Base-by-base conservation (phyloP, 2,888 invertebrate species). In the Omphaloscelis lunosa region DNA sequence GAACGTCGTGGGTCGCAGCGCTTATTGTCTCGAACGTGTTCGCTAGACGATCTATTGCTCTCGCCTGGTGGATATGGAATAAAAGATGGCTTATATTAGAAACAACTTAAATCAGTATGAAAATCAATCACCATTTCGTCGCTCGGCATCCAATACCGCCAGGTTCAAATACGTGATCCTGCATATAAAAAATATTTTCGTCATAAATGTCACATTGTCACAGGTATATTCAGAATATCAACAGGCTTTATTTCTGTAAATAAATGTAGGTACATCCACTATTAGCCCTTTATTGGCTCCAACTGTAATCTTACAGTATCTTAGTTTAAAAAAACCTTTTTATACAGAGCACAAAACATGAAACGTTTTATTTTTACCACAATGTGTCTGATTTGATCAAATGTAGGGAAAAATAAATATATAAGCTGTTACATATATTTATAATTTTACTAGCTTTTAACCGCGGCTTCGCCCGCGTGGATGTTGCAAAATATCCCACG, bases 31-130 rank as follows among this genome's bases (percentile, higher is more conserved):
- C 95, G 82, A 96, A 95, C 0, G 95, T 93, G 4, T 82, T 91
- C 27, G 96, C 95, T 11, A 96, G 84, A 1, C 96, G 91, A 51
- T 96, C 95, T 78, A 96, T 88, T 0, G 96, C 96, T 61, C 93
- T 91, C 0, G 96, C 95, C 96, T 96, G 88, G 17, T 20, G 0
- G 88, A 88, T 29, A 48, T 45, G 71, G 34, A 75, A 61, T 2
- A n/a, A 76, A 48, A 67, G 0, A 41, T 53, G 1, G 17, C 1
- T n/a, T 1, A 15, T 2, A 29, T 29, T 51, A 69, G 2, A 3
- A 27, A 20, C 6, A 39, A 15, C 11, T 27, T 20, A 27, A 27
- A 12, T 65, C 11, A 65, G 27, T 27, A 45, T 27, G 11, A 20
- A 41, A 65, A 41, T 20, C 9, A 11, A 27, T 9, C 17, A 41